Evolutionary conservation across 2,888 invertebrate species (phyloP).

Genomic region (Plagodis pulveraria): DNA sequence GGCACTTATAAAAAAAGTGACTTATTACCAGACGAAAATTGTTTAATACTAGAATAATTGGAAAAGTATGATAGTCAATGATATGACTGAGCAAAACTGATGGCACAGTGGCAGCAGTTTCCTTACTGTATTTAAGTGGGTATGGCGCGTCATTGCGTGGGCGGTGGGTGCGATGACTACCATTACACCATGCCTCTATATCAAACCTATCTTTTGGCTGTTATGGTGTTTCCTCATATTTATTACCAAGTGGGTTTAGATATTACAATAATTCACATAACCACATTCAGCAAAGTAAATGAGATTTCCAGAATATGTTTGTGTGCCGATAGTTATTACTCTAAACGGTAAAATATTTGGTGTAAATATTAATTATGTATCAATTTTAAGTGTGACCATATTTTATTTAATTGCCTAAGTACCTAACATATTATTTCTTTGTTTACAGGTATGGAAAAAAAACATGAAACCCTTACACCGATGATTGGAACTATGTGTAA

Average conservation of each 20-base stretch:
- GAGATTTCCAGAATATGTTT: not conserved
- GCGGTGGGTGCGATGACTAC: not conserved
- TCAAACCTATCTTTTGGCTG: slow-evolving; percentile 1
- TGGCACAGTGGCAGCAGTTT: not conserved
- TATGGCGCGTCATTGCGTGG: not conserved
- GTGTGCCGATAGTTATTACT: not conserved
- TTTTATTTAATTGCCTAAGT: not conserved
- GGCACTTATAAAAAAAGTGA: too few species aligned
- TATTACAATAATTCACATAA: not conserved
- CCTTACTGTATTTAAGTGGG: not conserved
- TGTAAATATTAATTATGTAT: not conserved
- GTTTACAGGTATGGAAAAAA: slow-evolving; percentile 4
- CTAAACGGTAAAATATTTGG: not conserved
- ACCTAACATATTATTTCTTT: slow-evolving; percentile 2
- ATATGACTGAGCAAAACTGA: too few species aligned
- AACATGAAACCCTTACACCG: too few species aligned
- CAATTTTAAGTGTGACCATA: not conserved
- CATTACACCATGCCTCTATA: slow-evolving; percentile 3
- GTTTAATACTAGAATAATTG: too few species aligned
- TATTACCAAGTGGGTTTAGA: slow-evolving; percentile 1
- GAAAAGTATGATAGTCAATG: too few species aligned
- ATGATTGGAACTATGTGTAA: too few species aligned
- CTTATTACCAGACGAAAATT: too few species aligned
- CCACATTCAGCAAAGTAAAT: not conserved
- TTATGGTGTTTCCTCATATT: not conserved